These are phyloP conservation scores for Petroica traversi DNA, from an alignment of 2,113 vertebrate genomes.

Conservation along the genomic window DNA sequence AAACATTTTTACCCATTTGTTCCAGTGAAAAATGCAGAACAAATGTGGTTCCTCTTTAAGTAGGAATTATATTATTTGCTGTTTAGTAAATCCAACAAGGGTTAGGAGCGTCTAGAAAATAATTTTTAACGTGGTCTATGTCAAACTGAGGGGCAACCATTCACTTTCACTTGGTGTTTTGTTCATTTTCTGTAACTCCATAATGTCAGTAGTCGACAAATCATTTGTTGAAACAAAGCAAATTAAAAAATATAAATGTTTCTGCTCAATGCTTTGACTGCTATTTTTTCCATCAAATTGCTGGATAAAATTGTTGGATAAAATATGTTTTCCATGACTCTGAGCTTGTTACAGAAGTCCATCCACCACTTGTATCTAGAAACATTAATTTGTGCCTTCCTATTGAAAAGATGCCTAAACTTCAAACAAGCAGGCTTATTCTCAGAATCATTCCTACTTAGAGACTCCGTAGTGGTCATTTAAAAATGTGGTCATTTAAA, in stretches of 20 bases:
- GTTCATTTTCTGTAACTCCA: neutral
- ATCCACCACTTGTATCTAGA: neutral
- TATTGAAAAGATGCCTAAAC: neutral
- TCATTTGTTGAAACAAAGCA: neutral
- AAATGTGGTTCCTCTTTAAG: neutral
- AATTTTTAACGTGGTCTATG: neutral
- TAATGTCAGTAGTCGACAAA: neutral
- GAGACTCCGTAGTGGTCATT: neutral
- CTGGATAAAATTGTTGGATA: neutral
- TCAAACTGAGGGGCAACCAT: neutral
- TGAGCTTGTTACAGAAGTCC: neutral
- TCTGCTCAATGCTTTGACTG: neutral
- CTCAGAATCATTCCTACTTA: neutral
- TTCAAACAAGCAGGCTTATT: neutral
- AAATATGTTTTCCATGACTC: neutral
- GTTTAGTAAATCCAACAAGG: neutral
- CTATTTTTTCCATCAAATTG: neutral
- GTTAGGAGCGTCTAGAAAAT: neutral
- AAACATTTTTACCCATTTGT: neutral
- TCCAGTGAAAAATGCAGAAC: neutral
- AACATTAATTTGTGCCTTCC: neutral
- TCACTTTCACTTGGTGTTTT: neutral
- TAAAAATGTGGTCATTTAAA: neutral
- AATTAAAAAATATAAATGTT: neutral
- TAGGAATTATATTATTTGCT: neutral